These are phyloP conservation scores for Burhinus oedicnemus DNA, from an alignment of 2,113 vertebrate species.

Conservation along the genomic window DNA sequence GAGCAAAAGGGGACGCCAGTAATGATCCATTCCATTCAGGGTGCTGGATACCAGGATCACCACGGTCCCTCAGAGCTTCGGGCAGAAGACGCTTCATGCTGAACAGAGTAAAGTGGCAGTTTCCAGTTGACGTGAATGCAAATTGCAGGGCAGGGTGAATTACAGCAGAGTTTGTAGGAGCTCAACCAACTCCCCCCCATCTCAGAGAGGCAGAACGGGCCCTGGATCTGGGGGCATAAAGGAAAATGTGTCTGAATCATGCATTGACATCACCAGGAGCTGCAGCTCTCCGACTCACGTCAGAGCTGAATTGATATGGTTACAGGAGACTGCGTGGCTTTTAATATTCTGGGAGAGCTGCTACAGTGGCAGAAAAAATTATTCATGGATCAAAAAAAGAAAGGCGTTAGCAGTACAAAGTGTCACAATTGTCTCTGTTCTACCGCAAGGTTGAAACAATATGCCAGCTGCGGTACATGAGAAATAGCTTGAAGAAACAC, in stretches of 20 bases:
- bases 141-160: background rate
- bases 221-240: background rate
- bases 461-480: background rate
- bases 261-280: background rate
- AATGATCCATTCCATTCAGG: background rate
- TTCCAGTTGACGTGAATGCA: background rate
- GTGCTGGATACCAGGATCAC: background rate
- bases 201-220: background rate
- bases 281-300: background rate
- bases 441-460: background rate
- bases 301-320: background rate
- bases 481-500: conserved; percentile 21
- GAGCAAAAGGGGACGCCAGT: background rate
- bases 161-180: background rate
- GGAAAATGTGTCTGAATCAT: conserved; percentile 7
- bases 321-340: background rate
- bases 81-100: background rate
- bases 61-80: accelerated
- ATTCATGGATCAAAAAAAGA: conserved; percentile 11
- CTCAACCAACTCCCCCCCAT: background rate
- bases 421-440: conserved; percentile 21
- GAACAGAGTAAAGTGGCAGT: background rate
- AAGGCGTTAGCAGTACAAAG: conserved; percentile 24
- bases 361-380: conserved; percentile 21
- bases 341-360: conserved; percentile 20